Evolutionary conservation across 1,140 invertebrate species (phyloP).

Genomic region (Drosophila micromelanica): DNA sequence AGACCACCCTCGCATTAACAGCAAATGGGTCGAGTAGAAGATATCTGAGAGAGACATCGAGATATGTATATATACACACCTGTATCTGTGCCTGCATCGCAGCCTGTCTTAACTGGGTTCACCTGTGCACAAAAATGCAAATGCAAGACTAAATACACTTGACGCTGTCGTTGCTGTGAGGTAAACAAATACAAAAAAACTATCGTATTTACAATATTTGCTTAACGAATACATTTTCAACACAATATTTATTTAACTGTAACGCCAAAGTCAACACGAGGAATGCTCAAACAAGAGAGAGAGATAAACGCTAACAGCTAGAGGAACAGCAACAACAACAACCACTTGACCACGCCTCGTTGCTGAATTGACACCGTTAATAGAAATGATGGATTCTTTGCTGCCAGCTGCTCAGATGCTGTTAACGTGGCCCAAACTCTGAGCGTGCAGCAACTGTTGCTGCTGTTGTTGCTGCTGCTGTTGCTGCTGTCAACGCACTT

Average conservation of each 20-base stretch:
- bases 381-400: slow-evolving; percentile 63
- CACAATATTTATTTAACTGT: slow-evolving; percentile 78
- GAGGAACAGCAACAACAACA: slow-evolving; percentile 18
- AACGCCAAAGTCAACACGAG: slow-evolving; percentile 65
- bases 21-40: slow-evolving; percentile 6
- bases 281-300: slow-evolving; percentile 72
- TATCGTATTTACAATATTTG: slow-evolving; percentile 82
- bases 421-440: slow-evolving; percentile 4
- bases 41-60: neutral
- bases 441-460: slow-evolving; percentile 5
- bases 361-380: slow-evolving; percentile 50
- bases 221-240: slow-evolving; percentile 74
- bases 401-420: slow-evolving; percentile 33
- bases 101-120: neutral
- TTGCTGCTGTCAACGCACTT: slow-evolving; percentile 64
- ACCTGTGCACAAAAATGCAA: slow-evolving; percentile 69
- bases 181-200: slow-evolving; percentile 61
- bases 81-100: neutral
- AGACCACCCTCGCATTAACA: slow-evolving; percentile 7
- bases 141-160: slow-evolving; percentile 59
- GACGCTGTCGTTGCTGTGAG: slow-evolving; percentile 19
- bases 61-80: neutral
- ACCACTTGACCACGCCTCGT: slow-evolving; percentile 56
- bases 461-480: slow-evolving; percentile 32
- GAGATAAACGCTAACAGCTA: slow-evolving; percentile 46